A percentile compares a stretch with the other conserved stretches of the same genome.
Conservation (phyloP, 2,113 vertebrate genomes). For the Strigops habroptila region DNA sequence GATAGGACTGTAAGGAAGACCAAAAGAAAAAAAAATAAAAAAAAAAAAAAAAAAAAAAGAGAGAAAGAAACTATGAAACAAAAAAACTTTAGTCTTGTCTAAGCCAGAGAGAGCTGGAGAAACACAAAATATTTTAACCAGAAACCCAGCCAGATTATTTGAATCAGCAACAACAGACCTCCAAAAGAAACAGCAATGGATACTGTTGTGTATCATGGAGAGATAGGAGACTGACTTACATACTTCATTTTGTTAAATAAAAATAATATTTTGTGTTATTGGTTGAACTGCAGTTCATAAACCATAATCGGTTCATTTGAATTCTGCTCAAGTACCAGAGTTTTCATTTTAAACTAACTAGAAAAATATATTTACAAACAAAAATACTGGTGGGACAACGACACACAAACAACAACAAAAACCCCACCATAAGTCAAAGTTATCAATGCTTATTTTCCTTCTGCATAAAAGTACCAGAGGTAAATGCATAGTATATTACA, state of each 20-base stretch:
- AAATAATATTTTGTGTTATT: not conserved
- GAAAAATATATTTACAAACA: not conserved
- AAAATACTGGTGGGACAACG: not conserved
- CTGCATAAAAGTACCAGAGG: not conserved
- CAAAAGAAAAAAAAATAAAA: not conserved
- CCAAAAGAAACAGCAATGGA: slow-evolving; percentile 24
- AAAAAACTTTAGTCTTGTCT: not conserved
- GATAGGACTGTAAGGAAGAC: slow-evolving; percentile 88
- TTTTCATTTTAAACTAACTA: not conserved
- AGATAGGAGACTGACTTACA: not conserved
- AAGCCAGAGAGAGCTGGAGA: not conserved
- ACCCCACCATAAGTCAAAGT: not conserved
- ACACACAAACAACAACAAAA: not conserved
- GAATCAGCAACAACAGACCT: not conserved
- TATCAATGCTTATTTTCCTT: not conserved
- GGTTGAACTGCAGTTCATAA: not conserved
- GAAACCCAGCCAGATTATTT: not conserved
- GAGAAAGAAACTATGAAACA: slow-evolving; percentile 29
- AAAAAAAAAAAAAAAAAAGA: not conserved
- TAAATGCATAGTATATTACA: not conserved
- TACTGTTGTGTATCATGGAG: not conserved
- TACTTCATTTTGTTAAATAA: not conserved
- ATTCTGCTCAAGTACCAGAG: not conserved
- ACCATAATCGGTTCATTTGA: not conserved
- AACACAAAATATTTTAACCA: not conserved